phyloP scores from a whole-genome alignment of 2,888 invertebrate species.

The Lissocephala sabroskyi region DNA sequence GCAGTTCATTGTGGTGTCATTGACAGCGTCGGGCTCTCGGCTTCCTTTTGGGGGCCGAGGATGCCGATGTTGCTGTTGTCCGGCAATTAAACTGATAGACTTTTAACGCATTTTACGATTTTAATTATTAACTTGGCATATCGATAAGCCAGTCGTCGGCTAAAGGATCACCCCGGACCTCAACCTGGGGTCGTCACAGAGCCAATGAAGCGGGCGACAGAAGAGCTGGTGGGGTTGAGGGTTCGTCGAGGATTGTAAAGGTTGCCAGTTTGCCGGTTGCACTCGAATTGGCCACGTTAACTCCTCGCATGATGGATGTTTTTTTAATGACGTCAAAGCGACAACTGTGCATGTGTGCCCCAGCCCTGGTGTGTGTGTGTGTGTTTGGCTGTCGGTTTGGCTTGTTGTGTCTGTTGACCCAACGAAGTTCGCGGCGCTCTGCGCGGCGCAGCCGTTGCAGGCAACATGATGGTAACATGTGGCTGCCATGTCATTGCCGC shows the following conservation, averaged over 20 bases:
- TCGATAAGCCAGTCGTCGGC: slow-evolving; percentile 54
- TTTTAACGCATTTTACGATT: slow-evolving; percentile 60
- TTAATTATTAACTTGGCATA: slow-evolving; percentile 62
- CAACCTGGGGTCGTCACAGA: too few species aligned
- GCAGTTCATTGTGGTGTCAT: slow-evolving; percentile 57
- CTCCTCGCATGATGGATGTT: slow-evolving; percentile 48
- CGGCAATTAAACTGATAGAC: slow-evolving; percentile 59
- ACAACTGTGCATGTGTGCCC: slow-evolving; percentile 15
- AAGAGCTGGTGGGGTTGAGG: too few species aligned
- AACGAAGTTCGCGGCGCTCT: too few species aligned
- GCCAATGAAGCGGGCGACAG: too few species aligned
- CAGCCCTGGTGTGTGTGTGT: too few species aligned
- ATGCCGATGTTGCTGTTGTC: slow-evolving; percentile 31
- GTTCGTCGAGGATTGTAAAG: too few species aligned
- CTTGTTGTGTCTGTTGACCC: slow-evolving; percentile 27
- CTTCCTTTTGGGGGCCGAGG: slow-evolving; percentile 13
- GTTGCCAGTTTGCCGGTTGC: too few species aligned
- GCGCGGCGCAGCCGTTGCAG: too few species aligned
- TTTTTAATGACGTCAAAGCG: slow-evolving; percentile 56
- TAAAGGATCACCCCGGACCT: too few species aligned
- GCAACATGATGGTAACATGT: slow-evolving; percentile 33
- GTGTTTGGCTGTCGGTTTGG: slow-evolving; percentile 7
- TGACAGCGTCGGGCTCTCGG: slow-evolving; percentile 34
- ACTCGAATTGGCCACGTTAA: too few species aligned
- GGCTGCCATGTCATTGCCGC: slow-evolving; percentile 34